Base-by-base conservation (phyloP, 2,888 invertebrate species). In the Melinaea marsaeus region DNA sequence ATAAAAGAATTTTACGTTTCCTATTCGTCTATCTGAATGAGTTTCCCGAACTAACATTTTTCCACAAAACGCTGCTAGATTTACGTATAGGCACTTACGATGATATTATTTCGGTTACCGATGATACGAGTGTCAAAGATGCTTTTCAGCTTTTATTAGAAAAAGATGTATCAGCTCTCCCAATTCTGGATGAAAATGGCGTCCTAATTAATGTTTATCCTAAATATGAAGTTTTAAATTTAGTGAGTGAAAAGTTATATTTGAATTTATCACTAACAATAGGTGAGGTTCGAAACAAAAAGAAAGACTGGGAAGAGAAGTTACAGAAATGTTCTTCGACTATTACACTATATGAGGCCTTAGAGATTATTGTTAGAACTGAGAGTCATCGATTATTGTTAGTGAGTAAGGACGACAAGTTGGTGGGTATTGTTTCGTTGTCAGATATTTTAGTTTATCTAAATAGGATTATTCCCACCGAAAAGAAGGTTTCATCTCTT, bases 221-320 rank as follows among this genome's bases (percentile, higher is more conserved):
- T 71, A 91, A 90, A 79, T 90, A 88, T 77, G 90, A 91, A 83
- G 90, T 91, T 69, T 84, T 91, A 72, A 97, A 97, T 92, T 91
- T 97, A 88, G 97, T 97, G 68, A 97, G 96, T 75, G 97, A 97
- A 88, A 97, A 97, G 90, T 95, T 97, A 63, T 98, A 97, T 90
- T 95, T 96, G 83, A 96, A 97, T 90, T 92, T 98, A 81, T 96
- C 96, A 81, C 93, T 97, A 74, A 94, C 96, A 35, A 90, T 98
- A 78, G 94, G 94, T 78, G 94, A 96, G 85, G 96, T 97, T 72
- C 95, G 97, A 79, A 95, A 95, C 79, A 95, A 96, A 86, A 93
- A 97, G 80, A 96, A 95, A 88, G 96, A 96, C 91, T 96, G 96
- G 95, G 96, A 96, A 86, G 97, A 97, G 89, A 96, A 96, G 75